Evolutionary conservation across 2,888 invertebrate genomes (phyloP).

Genomic region (Metalampra italica): DNA sequence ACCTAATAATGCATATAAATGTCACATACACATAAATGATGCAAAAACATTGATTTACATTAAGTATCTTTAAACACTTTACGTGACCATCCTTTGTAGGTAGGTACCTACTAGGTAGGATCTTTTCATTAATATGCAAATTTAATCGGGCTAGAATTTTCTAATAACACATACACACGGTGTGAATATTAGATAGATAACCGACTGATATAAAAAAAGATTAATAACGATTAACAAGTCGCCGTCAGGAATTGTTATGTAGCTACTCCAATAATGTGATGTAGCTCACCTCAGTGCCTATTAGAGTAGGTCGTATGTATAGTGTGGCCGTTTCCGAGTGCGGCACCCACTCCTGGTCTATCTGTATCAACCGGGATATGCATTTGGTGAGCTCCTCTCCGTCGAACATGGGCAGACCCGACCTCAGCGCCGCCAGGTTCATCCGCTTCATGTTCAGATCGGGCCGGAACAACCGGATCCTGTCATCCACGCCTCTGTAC

Average conservation of each 20-base stretch:
- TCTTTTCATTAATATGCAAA: no score
- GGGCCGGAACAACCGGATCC: constrained; percentile 96
- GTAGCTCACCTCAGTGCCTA: constrained; percentile 94
- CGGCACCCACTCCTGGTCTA: constrained; percentile 99
- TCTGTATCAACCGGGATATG: constrained; percentile 88
- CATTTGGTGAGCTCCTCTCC: constrained; percentile 91
- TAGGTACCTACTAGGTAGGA: no score
- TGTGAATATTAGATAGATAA: no score
- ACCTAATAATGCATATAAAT: no score
- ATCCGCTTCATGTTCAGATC: constrained; percentile 96
- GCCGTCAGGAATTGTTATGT: no score
- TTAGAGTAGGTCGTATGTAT: constrained; percentile 97
- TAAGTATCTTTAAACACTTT: not conserved
- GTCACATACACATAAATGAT: no score
- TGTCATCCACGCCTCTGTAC: constrained; percentile 94
- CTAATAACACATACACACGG: no score
- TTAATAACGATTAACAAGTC: no score
- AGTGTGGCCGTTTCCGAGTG: constrained; percentile 92
- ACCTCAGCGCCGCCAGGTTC: constrained; percentile 89
- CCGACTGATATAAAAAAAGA: no score
- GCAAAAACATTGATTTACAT: not conserved
- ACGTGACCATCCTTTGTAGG: no score
- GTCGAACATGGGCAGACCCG: constrained; percentile 94
- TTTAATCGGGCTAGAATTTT: no score
- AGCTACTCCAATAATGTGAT: not conserved